Base-by-base conservation (phyloP, 2,888 invertebrate species). In the Drosophila engyochracea region DNA sequence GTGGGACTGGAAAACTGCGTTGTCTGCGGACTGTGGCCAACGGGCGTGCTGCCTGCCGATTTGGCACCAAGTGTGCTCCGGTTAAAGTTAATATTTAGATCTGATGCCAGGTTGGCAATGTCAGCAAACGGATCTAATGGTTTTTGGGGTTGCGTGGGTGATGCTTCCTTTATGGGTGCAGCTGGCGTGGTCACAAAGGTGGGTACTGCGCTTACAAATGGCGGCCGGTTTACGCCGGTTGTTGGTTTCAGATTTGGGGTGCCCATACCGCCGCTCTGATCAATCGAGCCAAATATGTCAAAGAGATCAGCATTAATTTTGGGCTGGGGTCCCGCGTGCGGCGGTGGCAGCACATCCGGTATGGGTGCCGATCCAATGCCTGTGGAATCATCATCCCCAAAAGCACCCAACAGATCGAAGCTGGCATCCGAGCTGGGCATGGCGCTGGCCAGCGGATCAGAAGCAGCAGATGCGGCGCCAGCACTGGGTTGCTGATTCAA, bases 121-220 rank as follows among this genome's bases (percentile, higher is more conserved):
- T 96, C 97, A 2, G 96, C 96, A 92, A 97, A 97, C 6, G 97
- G 96, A 93, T 97, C 97, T 79, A 94, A 94, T 19, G 91, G 68
- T 25, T 82, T 80, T 30, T 74, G 76, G 3, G 82, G 63, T 90
- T 94, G 83, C 90, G 95, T 93, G 86, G 95, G 94, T 91, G 95
- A 79, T 93, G 94, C 72, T 93, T 94, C 92, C 64, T 91, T 92
- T 69, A 83, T 91, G 31, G 87, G 73, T 19, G 87, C 79, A 53
- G 89, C 78, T 49, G 88, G 79, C 14, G 74, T 64, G 49, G 83
- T 83, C 62, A 81, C 76, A 67, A 88, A 85, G 7, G 79, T 79
- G 6, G 91, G 91, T 14, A 91, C 72, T 3, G 79, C 16, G 1
- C 74, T 73, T 2, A 82, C 35, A 61, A 88, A 91, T 3, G 87